Evolutionary conservation across 2,797 vertebrate species (phyloP).

Genomic region (Tokudaia muenninki): DNA sequence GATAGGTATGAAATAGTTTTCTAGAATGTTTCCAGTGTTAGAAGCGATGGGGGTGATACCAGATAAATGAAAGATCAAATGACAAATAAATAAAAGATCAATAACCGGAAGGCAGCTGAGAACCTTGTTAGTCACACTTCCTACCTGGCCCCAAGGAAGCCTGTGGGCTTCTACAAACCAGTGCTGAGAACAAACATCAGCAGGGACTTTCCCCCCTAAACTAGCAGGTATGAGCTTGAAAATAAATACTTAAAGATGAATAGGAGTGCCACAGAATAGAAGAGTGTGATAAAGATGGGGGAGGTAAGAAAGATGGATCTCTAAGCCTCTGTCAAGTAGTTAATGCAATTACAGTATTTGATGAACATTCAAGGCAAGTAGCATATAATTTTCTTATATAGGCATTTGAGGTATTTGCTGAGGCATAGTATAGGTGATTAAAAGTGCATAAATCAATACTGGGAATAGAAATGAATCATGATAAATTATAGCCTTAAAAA

Average conservation of each 20-base stretch:
- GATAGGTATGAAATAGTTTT: conserved; percentile 27
- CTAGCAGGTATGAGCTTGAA: conserved; percentile 6
- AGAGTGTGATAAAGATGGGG: not conserved
- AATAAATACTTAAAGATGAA: conserved; percentile 60
- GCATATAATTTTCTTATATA: conserved; percentile 40
- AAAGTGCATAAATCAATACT: not conserved
- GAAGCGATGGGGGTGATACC: conserved; percentile 39
- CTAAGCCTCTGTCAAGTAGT: not conserved
- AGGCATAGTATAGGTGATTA: not conserved
- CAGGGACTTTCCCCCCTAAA: conserved; percentile 43
- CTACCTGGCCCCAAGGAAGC: conserved; percentile 2
- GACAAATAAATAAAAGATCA: conserved; percentile 77
- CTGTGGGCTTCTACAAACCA: not conserved
- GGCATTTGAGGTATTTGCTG: not conserved
- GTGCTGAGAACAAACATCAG: conserved; percentile 44
- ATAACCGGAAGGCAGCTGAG: conserved; percentile 58
- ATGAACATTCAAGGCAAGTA: not conserved
- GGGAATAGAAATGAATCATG: not conserved
- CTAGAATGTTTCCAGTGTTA: conserved; percentile 32
- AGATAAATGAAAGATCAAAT: conserved; percentile 80
- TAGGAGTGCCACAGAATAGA: not conserved
- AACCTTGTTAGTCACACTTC: conserved; percentile 35
- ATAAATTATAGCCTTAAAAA: not conserved
- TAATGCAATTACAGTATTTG: not conserved
- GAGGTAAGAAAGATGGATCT: not conserved